These are phyloP conservation scores for Fundulus diaphanus DNA, from an alignment of 2,797 vertebrate genomes.

Conservation along the genomic window DNA sequence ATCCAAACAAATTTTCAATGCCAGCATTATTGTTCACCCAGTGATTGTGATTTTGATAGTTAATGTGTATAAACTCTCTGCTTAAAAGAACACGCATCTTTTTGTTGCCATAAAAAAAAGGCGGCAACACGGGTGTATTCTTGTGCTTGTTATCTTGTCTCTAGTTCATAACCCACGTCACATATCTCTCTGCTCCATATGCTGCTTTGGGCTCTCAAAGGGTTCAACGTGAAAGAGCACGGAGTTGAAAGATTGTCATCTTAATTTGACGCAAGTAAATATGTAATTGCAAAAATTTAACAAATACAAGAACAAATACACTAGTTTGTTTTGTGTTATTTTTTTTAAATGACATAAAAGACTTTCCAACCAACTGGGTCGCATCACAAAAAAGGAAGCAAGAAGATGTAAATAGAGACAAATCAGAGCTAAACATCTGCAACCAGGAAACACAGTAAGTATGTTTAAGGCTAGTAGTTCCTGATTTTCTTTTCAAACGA, in stretches of 20 bases:
- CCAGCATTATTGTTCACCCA: neutral
- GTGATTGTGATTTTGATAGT: neutral
- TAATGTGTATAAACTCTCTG: neutral
- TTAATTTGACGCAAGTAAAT: too few relatives aligned
- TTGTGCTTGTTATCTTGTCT: slow-evolving; percentile 28
- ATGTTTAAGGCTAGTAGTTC: neutral
- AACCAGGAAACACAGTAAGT: neutral
- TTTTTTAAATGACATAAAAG: neutral
- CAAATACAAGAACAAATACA: too few relatives aligned
- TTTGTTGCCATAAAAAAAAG: neutral
- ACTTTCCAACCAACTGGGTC: neutral
- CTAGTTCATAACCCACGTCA: slow-evolving; percentile 31
- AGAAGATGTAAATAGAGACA: neutral
- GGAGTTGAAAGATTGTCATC: neutral
- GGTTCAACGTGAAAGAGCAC: neutral
- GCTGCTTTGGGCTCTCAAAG: slow-evolving; percentile 3
- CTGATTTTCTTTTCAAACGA: neutral
- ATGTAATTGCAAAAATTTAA: too few relatives aligned
- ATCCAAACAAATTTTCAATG: neutral
- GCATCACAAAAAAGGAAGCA: neutral
- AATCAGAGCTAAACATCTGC: neutral
- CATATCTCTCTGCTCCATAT: slow-evolving; percentile 55
- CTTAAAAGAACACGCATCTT: neutral
- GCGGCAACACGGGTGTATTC: slow-evolving; percentile 12
- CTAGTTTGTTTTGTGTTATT: too few relatives aligned